Percentiles rank a stretch among this genome's conserved stretches.
Conservation (phyloP, 2,888 invertebrate species). For the Microctonus brassicae region DNA sequence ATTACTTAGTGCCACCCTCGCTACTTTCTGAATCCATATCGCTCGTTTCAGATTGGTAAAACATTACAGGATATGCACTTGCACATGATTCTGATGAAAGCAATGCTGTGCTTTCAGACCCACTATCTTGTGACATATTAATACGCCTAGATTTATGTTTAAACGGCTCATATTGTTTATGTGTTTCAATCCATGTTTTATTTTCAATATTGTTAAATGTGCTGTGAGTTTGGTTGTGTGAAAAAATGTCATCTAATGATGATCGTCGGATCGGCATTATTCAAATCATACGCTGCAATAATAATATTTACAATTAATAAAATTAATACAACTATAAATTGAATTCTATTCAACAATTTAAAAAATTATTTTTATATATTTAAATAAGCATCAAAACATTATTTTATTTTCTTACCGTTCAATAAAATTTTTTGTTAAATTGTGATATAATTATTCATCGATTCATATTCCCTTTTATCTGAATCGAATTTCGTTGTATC, state of each 20-base stretch:
- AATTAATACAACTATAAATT: too few relatives aligned
- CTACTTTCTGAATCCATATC: constrained; percentile 55
- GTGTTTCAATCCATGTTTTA: neutral
- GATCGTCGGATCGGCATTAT: neutral
- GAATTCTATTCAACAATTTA: too few relatives aligned
- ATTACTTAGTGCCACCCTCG: constrained; percentile 50
- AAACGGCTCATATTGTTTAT: constrained; percentile 9
- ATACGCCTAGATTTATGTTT: constrained; percentile 40
- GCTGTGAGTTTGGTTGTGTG: neutral
- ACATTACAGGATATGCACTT: constrained; percentile 57
- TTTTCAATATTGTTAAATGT: neutral
- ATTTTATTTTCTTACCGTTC: too few relatives aligned
- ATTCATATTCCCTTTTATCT: too few relatives aligned
- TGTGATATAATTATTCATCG: too few relatives aligned
- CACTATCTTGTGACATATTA: constrained; percentile 55
- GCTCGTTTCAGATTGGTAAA: constrained; percentile 63
- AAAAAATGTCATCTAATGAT: neutral
- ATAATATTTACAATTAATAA: neutral
- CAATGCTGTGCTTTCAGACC: constrained; percentile 63
- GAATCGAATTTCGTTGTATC: too few relatives aligned
- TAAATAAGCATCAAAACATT: too few relatives aligned
- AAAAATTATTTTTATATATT: too few relatives aligned
- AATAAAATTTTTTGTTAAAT: too few relatives aligned
- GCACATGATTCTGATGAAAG: constrained; percentile 59
- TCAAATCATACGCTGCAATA: constrained; percentile 18